Evolutionary conservation across 1,140 invertebrate species (phyloP).

Genomic region (Stegodyphus mimosarum): DNA sequence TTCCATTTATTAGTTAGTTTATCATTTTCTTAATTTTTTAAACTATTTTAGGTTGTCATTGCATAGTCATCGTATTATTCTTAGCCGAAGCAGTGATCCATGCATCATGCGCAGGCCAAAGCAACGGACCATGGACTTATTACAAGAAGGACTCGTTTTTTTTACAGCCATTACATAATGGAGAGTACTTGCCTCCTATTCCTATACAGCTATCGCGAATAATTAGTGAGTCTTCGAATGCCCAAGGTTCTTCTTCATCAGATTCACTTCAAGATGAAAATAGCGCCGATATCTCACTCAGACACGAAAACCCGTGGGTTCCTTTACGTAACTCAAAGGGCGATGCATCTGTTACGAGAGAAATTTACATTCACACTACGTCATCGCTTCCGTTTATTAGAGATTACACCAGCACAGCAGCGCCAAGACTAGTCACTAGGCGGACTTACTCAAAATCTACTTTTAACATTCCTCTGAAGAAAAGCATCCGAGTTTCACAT

Average conservation of each 20-base stretch:
- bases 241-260: not conserved
- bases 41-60: conserved; percentile 1
- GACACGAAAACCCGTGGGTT: not conserved
- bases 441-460: not conserved
- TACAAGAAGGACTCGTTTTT: not conserved
- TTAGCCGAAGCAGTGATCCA: not conserved
- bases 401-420: no score
- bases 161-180: conserved; percentile 23
- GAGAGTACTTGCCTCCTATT: conserved; percentile 19
- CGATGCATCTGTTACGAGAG: not conserved
- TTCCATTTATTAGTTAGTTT: no score
- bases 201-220: not conserved
- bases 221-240: not conserved
- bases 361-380: not conserved
- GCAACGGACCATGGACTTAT: not conserved
- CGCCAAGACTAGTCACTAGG: not conserved
- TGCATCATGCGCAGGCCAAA: conserved; percentile 11
- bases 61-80: not conserved
- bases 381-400: not conserved
- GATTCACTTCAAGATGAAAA: not conserved
- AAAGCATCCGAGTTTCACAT: conserved; percentile 20
- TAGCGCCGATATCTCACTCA: not conserved
- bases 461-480: conserved; percentile 33
- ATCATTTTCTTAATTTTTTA: no score
- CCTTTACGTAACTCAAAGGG: not conserved